Evolutionary conservation across 2,888 invertebrate genomes (phyloP).

Genomic region (Phorcus lineatus): DNA sequence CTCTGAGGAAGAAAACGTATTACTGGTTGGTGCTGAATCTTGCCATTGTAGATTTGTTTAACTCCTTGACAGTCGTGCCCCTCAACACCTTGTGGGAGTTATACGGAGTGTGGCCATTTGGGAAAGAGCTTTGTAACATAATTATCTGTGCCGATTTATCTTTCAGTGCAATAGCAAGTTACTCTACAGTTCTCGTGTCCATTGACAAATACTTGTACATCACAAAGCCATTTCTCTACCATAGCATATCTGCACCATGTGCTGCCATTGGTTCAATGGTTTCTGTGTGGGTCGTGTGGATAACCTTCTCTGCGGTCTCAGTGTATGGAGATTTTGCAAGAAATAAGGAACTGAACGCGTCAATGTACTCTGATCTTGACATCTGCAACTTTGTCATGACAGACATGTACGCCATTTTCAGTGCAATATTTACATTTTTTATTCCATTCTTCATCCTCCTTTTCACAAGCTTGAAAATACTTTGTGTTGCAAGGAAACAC

Average conservation of each 20-base stretch:
- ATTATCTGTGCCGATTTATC: constrained; percentile 49
- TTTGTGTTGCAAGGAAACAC: constrained; percentile 50
- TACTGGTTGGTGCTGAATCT: constrained; percentile 58
- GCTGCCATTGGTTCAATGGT: constrained; percentile 38
- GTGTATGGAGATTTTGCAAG: constrained; percentile 48
- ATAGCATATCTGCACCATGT: constrained; percentile 41
- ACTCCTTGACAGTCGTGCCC: constrained; percentile 49
- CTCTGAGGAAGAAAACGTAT: constrained; percentile 42
- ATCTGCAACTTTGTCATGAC: constrained; percentile 53
- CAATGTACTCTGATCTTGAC: constrained; percentile 34
- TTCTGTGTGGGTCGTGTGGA: constrained; percentile 45
- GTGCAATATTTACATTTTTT: constrained; percentile 47
- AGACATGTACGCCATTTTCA: constrained; percentile 43
- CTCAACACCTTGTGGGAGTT: constrained; percentile 55
- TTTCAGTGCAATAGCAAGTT: constrained; percentile 52
- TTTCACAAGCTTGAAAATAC: constrained; percentile 50
- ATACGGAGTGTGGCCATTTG: constrained; percentile 49
- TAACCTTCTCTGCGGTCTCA: constrained; percentile 43
- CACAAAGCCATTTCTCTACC: constrained; percentile 51
- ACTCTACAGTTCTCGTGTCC: constrained; percentile 53
- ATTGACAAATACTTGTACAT: constrained; percentile 56
- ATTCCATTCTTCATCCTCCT: constrained; percentile 51
- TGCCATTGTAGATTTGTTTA: constrained; percentile 49
- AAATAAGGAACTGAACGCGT: constrained; percentile 36
- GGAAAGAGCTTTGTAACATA: constrained; percentile 43